These are phyloP conservation scores for Macaca nemestrina DNA, from an alignment of 2,113 vertebrate species.

Conservation along the genomic window DNA sequence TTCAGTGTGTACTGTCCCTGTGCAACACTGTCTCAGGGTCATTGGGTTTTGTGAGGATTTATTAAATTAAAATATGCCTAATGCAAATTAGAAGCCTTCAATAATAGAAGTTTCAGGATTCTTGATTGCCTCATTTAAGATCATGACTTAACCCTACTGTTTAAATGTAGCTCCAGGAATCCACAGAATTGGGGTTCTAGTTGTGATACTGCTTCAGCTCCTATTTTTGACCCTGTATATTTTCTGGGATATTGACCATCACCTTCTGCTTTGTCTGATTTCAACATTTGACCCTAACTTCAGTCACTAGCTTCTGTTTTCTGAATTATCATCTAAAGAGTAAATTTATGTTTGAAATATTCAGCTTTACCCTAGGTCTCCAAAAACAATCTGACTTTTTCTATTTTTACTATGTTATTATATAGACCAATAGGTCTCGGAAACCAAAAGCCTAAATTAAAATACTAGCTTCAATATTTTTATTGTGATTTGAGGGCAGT, in stretches of 20 bases:
- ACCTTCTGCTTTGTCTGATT: not conserved
- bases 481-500: not conserved
- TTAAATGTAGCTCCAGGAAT: not conserved
- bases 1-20: not conserved
- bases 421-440: not conserved
- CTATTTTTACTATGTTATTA: not conserved
- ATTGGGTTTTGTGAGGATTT: not conserved
- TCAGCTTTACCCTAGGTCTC: not conserved
- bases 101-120: not conserved
- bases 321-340: not conserved
- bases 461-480: not conserved
- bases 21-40: not conserved
- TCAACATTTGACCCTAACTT: not conserved
- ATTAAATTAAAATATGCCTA: not conserved
- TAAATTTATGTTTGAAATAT: not conserved
- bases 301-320: not conserved
- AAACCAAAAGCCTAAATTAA: not conserved
- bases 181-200: not conserved
- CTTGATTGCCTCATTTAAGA: not conserved
- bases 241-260: not conserved
- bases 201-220: not conserved
- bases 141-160: not conserved
- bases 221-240: not conserved
- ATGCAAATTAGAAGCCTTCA: not conserved
- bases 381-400: not conserved